Percentiles rank a stretch among this genome's conserved stretches.
phyloP scores from a whole-genome alignment of 2,113 vertebrate species.

The Cavia aperea region DNA sequence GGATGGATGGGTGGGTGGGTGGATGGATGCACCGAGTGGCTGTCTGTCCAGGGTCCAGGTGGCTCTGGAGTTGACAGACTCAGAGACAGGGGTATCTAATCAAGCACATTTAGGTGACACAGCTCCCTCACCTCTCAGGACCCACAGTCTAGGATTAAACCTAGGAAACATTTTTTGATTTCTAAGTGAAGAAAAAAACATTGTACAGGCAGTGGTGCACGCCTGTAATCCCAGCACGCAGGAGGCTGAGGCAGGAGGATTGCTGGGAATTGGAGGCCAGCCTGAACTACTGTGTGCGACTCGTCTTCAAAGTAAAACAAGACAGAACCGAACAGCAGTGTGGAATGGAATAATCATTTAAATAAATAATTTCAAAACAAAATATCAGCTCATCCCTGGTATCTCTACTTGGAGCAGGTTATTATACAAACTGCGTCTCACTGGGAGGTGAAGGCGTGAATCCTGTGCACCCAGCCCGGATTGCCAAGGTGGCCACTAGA shows the following conservation, averaged over 20 bases:
- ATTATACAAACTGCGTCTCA: background rate
- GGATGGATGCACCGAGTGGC: background rate
- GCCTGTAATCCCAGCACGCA: background rate
- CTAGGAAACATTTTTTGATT: background rate
- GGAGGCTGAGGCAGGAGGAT: background rate
- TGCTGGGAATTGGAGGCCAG: background rate
- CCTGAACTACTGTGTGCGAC: background rate
- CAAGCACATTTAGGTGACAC: background rate
- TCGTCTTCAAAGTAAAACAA: too few species aligned
- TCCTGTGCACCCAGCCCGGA: too few species aligned
- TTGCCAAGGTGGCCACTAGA: too few species aligned
- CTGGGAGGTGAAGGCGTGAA: background rate
- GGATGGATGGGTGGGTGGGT: background rate
- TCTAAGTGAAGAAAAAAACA: background rate
- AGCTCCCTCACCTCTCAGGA: background rate
- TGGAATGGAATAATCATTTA: background rate
- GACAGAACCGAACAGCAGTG: background rate
- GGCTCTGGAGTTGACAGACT: background rate
- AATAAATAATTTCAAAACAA: background rate
- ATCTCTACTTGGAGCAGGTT: background rate
- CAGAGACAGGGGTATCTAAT: background rate
- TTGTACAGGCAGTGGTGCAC: background rate
- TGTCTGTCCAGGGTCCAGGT: background rate
- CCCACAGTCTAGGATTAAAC: background rate
- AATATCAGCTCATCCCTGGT: background rate